Evolutionary conservation across 2,113 vertebrate genomes (phyloP), one percentile per base, ranked within the genome.

Genomic region (Pachypanchax playfairii): DNA sequence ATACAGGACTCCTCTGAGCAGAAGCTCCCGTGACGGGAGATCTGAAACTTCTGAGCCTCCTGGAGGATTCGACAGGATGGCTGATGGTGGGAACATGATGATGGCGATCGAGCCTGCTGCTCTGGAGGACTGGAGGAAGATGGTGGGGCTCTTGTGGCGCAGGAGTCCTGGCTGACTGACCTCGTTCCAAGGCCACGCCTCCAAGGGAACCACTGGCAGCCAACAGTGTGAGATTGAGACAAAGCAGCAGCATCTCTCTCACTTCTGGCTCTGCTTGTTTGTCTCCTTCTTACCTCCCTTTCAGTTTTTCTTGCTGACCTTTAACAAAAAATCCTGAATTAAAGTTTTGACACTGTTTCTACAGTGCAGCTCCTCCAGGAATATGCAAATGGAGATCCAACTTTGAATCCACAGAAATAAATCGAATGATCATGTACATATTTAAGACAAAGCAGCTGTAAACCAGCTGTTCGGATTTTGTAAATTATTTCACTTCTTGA

Each of bases 11-110:
- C 93, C 39, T 94, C 92, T 0, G 94, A 95, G 58, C 93, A 95
- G 83, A 95, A 94, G 69, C 94, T 96, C 47, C 91, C 92, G 3
- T 92, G 92, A 11, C 87, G 89, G 35, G 92, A 92, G 50, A 89
- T 70, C 75, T 90, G 92, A 67, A 92, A 94, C 76, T 87, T 92
- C 82, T 93, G 92, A 1, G 93, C 85, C 24, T 92, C 77, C 54
- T 93, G 91, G 20, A 89, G 78, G 54, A 25, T 85, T 43, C 79
- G 75, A 15, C 81, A 82, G 0, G 76, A 83, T 0, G 82, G 77
- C 1, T 78, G 87, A 20, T 55, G 73, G 0, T 62, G 72, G 8
- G 82, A 88, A 41, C 78, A 80, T 22, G 82, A 67, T 1, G 85
- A 85, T 0, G 81, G 25, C 3, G 77, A 15, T 21, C 70, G 75